Conservation (phyloP, 2,888 invertebrate species). For the Mystacides longicornis region DNA sequence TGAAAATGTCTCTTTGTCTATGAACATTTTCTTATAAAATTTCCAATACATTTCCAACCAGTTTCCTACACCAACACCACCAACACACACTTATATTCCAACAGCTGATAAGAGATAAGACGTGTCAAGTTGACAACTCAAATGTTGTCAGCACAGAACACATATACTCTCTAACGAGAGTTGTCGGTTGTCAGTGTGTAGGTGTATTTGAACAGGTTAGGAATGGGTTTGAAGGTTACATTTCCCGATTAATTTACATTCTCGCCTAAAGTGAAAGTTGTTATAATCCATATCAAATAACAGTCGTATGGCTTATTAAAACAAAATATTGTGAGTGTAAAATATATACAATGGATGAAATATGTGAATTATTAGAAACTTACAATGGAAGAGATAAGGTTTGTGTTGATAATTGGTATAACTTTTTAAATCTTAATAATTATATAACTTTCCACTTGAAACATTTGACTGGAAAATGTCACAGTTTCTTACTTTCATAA, state of each 20-base stretch:
- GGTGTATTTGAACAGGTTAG: too few relatives aligned
- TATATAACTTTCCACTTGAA: too few relatives aligned
- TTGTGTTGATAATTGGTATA: too few relatives aligned
- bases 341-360: constrained; percentile 38
- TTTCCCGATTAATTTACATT: background rate
- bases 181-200: too few relatives aligned
- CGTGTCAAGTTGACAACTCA: background rate
- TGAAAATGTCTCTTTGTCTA: too few relatives aligned
- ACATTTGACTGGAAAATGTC: too few relatives aligned
- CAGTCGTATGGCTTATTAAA: background rate
- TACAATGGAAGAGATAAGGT: constrained; percentile 85
- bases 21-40: too few relatives aligned
- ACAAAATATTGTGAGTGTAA: background rate
- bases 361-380: constrained; percentile 67
- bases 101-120: background rate
- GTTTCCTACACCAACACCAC: too few relatives aligned
- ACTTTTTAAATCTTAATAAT: too few relatives aligned
- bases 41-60: too few relatives aligned
- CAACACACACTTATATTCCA: too few relatives aligned
- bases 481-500: too few relatives aligned
- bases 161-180: background rate
- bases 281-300: background rate
- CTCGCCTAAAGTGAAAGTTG: background rate
- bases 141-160: background rate
- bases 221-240: background rate